Evolutionary conservation across 2,888 invertebrate genomes (phyloP).

Genomic region (Trilocha varians): DNA sequence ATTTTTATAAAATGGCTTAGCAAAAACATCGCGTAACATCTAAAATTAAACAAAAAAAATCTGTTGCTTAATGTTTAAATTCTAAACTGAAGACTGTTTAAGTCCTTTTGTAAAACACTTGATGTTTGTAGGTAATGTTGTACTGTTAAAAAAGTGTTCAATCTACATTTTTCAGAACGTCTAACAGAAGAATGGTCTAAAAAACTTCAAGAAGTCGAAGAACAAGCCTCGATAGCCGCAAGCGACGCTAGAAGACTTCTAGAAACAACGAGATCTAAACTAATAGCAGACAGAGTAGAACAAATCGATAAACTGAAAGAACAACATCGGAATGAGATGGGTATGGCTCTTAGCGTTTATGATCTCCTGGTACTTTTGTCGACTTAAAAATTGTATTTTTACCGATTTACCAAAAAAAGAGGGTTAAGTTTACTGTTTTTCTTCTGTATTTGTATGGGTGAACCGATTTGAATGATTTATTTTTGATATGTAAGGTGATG

Average conservation of each 20-base stretch:
- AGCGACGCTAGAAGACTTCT: conserved; percentile 51
- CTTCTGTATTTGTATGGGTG: too few relatives aligned
- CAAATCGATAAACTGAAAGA: conserved; percentile 63
- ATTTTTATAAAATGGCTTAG: too few relatives aligned
- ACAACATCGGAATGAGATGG: conserved; percentile 75
- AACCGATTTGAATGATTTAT: too few relatives aligned
- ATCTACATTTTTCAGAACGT: conserved; percentile 41
- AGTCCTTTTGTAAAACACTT: not conserved
- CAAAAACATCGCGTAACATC: too few relatives aligned
- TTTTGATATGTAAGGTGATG: too few relatives aligned
- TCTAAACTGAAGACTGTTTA: too few relatives aligned
- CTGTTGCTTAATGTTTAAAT: too few relatives aligned
- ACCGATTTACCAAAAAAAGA: too few relatives aligned
- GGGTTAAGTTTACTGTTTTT: too few relatives aligned
- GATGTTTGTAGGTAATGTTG: not conserved
- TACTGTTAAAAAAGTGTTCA: not conserved
- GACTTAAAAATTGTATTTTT: not conserved
- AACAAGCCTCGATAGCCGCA: conserved; percentile 46
- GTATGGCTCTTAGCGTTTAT: conserved; percentile 32
- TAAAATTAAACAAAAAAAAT: not conserved
- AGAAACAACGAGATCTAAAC: conserved; percentile 44
- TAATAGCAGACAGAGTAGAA: conserved; percentile 52
- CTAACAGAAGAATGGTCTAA: conserved; percentile 55
- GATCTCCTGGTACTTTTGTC: too few relatives aligned
- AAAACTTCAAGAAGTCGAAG: conserved; percentile 42